Evolutionary conservation across 2,888 invertebrate genomes (phyloP).

Genomic region (Actias luna): DNA sequence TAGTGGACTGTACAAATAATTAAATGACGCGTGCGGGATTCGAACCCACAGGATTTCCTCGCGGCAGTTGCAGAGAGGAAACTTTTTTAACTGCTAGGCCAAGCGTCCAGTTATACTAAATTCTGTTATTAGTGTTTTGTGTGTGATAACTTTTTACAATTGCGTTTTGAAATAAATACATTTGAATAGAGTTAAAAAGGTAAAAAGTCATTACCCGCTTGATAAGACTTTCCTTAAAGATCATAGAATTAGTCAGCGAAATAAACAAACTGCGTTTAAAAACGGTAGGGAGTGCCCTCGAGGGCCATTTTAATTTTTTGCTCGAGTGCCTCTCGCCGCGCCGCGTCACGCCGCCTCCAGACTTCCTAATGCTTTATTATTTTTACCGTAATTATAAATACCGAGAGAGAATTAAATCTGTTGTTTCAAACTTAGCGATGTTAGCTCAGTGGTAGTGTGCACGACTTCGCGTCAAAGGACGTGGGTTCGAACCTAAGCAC

Average conservation of each 20-base stretch:
- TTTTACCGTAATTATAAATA: constrained; percentile 58
- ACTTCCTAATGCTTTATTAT: constrained; percentile 47
- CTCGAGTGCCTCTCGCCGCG: constrained; percentile 50
- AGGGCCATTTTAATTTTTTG: constrained; percentile 72
- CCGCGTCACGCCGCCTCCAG: constrained; percentile 35
- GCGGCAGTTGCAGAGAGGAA: too few species aligned
- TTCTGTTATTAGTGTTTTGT: too few species aligned
- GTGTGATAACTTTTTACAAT: neutral
- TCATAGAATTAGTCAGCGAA: constrained; percentile 24
- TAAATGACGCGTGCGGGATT: too few species aligned
- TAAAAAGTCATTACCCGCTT: neutral
- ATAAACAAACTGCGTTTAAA: constrained; percentile 1
- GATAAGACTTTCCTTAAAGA: constrained; percentile 8
- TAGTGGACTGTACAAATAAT: too few species aligned
- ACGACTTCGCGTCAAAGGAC: too few species aligned
- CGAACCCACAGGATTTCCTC: too few species aligned
- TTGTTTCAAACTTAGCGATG: constrained; percentile 21
- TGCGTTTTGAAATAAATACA: neutral
- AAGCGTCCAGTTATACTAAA: too few species aligned
- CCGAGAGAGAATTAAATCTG: constrained; percentile 14
- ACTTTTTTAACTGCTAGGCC: too few species aligned
- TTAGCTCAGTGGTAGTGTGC: too few species aligned
- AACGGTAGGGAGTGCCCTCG: constrained; percentile 24
- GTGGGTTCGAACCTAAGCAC: too few species aligned
- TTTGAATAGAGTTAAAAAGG: neutral